A percentile compares a stretch with the other conserved stretches of the same genome.
Conservation (phyloP, 2,113 vertebrate species). For the Clupea harengus region DNA sequence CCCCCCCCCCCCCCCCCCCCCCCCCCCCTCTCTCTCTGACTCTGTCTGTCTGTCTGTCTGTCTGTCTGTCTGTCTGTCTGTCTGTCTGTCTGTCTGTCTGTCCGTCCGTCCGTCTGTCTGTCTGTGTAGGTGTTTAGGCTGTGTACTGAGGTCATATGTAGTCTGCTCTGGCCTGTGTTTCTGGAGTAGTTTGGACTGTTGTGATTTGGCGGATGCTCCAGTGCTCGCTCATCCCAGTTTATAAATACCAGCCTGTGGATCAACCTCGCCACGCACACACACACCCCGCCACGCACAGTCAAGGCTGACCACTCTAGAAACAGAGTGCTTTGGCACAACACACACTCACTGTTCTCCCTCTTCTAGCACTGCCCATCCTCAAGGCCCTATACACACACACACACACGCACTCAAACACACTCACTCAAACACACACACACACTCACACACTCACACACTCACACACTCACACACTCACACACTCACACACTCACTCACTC, state of each 20-base stretch:
- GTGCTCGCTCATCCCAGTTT: conserved; percentile 50
- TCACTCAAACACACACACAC: not conserved
- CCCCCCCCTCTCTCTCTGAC: too few relatives aligned
- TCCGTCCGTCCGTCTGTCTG: not conserved
- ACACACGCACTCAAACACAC: not conserved
- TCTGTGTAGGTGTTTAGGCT: conserved; percentile 36
- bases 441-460: not conserved
- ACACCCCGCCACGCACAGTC: conserved; percentile 54
- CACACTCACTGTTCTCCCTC: conserved; percentile 29
- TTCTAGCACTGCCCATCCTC: not conserved
- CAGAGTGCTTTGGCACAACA: not conserved
- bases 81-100: too few relatives aligned
- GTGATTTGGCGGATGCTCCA: conserved; percentile 59
- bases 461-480: not conserved
- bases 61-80: not conserved
- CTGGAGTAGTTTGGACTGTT: conserved; percentile 38
- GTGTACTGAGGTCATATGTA: conserved; percentile 38
- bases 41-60: not conserved
- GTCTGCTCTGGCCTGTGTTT: not conserved
- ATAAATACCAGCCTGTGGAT: conserved; percentile 44
- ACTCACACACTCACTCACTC: not conserved
- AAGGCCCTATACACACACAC: not conserved
- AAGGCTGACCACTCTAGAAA: conserved; percentile 6
- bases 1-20: not conserved
- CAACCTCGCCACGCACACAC: conserved; percentile 54